Evolutionary conservation across 2,888 invertebrate genomes (phyloP), one percentile per base, ranked within the genome.

Genomic region (Lasioglossum lativentre): DNA sequence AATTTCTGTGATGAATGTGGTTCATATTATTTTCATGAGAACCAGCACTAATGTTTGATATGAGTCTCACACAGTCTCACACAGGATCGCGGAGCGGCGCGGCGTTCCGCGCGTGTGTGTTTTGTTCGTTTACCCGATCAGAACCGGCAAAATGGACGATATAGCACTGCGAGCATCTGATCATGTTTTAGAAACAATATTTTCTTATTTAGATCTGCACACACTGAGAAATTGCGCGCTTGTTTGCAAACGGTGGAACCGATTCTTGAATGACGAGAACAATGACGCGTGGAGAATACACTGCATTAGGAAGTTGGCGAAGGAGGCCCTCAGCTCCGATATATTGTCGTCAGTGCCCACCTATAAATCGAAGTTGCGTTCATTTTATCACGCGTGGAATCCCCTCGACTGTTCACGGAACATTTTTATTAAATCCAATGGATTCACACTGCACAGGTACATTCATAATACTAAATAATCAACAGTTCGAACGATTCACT

Each of bases 351-450:
- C 98, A 89, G 97, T 98, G 90, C 97, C 97, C 81, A 98, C 98
- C 8, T 99, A 98, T 94, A 99, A 99, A 96, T 97, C 98, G 40
- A 99, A 99, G 96, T 96, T 99, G 88, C 96, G 98, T 93, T 99
- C 99, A 23, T 99, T 97, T 95, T 97, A 97, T 94, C 98, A 99
- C 95, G 98, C 99, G 0, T 99, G 99, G 99, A 99, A 99, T 95
- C 98, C 99, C 16, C 97, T 98, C 95, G 99, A 99, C 95, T 99
- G 99, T 95, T 99, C 99, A 75, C 97, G 98, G 94, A 99, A 99
- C 96, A 98, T 99, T 94, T 99, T 98, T 95, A 98, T 99, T 79
- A 99, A 99, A 96, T 97, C 98, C 42, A 99, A 99, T 96, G 99
- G 99, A 88, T 99, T 99, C 95, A 99, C 99, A 34, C 96, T 99